Conservation (phyloP, 2,113 vertebrate genomes). For the human region DNA sequence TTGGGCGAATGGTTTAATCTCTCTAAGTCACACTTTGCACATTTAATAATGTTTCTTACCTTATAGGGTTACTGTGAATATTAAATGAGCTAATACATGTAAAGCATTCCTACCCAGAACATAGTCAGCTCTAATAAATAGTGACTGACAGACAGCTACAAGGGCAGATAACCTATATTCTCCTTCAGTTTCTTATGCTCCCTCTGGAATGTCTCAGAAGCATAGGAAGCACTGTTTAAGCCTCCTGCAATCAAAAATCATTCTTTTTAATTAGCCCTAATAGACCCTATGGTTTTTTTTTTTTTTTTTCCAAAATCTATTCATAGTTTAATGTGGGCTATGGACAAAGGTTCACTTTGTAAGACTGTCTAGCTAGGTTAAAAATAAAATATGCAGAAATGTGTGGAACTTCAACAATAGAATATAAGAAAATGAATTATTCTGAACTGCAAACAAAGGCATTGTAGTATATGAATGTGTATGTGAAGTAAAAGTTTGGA, state of each 20-base stretch:
- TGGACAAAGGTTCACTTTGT: constrained; percentile 63
- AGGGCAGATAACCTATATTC: background rate
- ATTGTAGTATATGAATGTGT: background rate
- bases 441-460: constrained; percentile 57
- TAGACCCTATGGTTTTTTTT: background rate
- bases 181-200: background rate
- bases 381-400: constrained; percentile 68
- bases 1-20: background rate
- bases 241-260: background rate
- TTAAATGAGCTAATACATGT: background rate
- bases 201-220: background rate
- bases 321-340: constrained; percentile 38
- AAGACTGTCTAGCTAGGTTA: constrained; percentile 51
- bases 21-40: background rate
- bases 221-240: background rate
- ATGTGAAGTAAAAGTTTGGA: background rate
- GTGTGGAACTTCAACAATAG: constrained; percentile 50
- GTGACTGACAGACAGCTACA: too few relatives aligned
- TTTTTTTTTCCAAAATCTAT: background rate
- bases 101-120: background rate
- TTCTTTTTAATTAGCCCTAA: background rate
- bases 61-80: background rate
- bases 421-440: constrained; percentile 44
- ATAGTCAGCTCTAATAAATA: background rate
- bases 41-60: background rate